Evolutionary conservation across 1,140 invertebrate species (phyloP).

Genomic region (Dolichoris vasculosae): DNA sequence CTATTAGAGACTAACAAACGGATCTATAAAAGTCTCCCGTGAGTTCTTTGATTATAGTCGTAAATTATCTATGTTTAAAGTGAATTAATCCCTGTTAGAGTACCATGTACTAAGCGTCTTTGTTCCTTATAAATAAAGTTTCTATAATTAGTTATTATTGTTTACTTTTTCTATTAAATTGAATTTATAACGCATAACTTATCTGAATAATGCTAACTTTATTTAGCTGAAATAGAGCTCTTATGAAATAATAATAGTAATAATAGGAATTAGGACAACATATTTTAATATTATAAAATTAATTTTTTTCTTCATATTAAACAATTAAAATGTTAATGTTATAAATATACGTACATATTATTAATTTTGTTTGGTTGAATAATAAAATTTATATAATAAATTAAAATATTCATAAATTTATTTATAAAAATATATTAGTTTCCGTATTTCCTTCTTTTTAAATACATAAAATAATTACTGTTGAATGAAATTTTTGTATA

Average conservation of each 20-base stretch:
- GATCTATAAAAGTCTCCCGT: conserved; percentile 52
- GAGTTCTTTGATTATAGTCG: conserved; percentile 49
- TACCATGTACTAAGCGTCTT: conserved; percentile 52
- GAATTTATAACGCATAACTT: conserved; percentile 31
- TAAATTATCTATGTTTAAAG: conserved; percentile 68
- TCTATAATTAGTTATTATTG: conserved; percentile 42
- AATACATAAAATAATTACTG: not conserved
- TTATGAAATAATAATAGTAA: not conserved
- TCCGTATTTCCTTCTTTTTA: not conserved
- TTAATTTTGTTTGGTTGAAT: not conserved
- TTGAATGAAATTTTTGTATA: not conserved
- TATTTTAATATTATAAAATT: not conserved
- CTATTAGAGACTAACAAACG: conserved; percentile 50
- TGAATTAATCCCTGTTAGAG: conserved; percentile 58
- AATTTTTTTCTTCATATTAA: not conserved
- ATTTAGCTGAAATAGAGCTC: not conserved
- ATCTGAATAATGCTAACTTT: not conserved
- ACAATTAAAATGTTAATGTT: not conserved
- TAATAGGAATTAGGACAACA: not conserved
- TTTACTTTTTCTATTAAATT: conserved; percentile 40
- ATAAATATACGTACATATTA: not conserved
- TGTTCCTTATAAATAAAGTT: conserved; percentile 53
- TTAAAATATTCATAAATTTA: not conserved
- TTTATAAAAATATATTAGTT: not conserved
- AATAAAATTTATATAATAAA: not conserved